These are phyloP conservation scores for Lagorchestes hirsutus DNA, from an alignment of 2,797 vertebrate species.

Conservation along the genomic window DNA sequence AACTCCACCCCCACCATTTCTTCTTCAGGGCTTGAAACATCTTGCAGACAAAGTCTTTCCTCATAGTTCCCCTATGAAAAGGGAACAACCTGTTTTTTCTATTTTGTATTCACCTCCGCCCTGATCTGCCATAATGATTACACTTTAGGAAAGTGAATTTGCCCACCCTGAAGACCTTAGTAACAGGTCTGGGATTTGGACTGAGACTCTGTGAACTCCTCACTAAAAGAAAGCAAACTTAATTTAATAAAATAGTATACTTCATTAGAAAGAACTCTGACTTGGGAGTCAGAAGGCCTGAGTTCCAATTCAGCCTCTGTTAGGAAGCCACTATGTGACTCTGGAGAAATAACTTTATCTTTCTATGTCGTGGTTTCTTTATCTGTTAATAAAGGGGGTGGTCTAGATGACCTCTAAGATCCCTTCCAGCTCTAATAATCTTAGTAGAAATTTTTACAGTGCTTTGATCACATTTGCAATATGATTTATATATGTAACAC, in stretches of 20 bases:
- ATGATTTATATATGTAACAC: not conserved
- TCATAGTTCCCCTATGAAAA: not conserved
- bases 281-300: not conserved
- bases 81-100: not conserved
- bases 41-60: not conserved
- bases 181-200: not conserved
- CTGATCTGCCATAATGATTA: not conserved
- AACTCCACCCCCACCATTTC: not conserved
- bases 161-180: not conserved
- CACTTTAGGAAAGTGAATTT: not conserved
- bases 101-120: not conserved
- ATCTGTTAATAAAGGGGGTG: slow-evolving; percentile 3
- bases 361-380: slow-evolving; percentile 13
- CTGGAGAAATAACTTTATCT: not conserved
- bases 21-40: not conserved
- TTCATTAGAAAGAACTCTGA: not conserved
- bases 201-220: not conserved
- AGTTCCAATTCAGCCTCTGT: not conserved
- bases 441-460: not conserved
- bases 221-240: not conserved
- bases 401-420: not conserved
- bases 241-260: not conserved
- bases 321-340: no score
- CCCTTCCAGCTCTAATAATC: not conserved
- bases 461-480: not conserved